Evolutionary conservation across 2,113 vertebrate genomes (phyloP).

Genomic region (Puffinus mauretanicus): DNA sequence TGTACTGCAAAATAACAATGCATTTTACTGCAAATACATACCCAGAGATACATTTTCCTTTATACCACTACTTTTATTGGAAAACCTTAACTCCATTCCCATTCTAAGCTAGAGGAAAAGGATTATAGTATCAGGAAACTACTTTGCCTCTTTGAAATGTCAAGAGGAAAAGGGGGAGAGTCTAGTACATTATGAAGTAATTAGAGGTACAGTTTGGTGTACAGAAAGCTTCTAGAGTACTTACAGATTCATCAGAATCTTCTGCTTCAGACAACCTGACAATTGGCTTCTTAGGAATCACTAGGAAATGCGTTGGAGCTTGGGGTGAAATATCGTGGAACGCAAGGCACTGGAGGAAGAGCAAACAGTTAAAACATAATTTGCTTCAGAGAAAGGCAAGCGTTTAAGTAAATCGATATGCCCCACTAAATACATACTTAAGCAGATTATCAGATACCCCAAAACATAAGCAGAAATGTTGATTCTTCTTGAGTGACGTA

Average conservation of each 20-base stretch:
- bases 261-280: slow-evolving; percentile 85
- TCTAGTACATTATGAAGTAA: background rate
- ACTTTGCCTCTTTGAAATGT: background rate
- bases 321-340: slow-evolving; percentile 92
- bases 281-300: slow-evolving; percentile 92
- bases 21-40: background rate
- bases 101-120: background rate
- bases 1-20: background rate
- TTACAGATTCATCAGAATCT: slow-evolving; percentile 87
- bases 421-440: background rate
- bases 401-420: background rate
- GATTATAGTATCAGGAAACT: background rate
- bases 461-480: background rate
- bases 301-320: slow-evolving; percentile 93
- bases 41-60: background rate
- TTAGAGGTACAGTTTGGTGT: background rate
- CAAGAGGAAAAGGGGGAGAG: background rate
- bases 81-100: background rate
- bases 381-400: background rate
- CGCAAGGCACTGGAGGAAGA: slow-evolving; percentile 84
- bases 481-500: background rate
- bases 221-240: slow-evolving; percentile 57
- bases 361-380: background rate
- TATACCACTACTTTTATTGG: background rate
- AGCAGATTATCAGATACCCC: background rate